Conservation (phyloP, 1,140 invertebrate species). For the Diachasmimorpha longicaudata region DNA sequence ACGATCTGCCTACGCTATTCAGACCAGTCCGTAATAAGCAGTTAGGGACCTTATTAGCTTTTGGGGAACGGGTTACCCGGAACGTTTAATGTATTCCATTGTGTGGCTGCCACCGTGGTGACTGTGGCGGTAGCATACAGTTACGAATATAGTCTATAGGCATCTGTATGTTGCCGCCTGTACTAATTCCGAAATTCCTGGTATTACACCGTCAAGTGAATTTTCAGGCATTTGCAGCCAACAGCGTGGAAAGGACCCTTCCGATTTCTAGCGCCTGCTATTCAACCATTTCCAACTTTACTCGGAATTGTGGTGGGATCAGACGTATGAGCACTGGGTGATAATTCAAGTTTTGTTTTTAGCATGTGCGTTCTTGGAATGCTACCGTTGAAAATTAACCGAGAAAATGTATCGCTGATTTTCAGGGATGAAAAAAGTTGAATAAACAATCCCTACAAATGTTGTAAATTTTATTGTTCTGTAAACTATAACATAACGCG, state of each 20-base stretch:
- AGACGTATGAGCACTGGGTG: background rate
- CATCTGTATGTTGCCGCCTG: background rate
- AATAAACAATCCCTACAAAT: no score
- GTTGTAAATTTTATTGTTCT: no score
- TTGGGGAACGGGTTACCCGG: constrained; percentile 33
- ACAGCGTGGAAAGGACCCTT: constrained; percentile 24
- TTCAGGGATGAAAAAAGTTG: no score
- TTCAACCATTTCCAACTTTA: constrained; percentile 16
- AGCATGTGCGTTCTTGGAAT: no score
- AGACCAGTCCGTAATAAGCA: constrained; percentile 43
- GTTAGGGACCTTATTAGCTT: constrained; percentile 53
- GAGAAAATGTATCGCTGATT: no score
- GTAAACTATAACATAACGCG: no score
- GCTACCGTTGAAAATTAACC: no score
- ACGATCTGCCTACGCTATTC: constrained; percentile 35
- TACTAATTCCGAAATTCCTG: constrained; percentile 50
- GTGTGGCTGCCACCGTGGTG: constrained; percentile 38
- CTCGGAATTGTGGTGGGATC: background rate
- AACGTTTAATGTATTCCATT: constrained; percentile 53
- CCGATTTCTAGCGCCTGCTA: constrained; percentile 20
- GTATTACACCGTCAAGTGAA: constrained; percentile 50
- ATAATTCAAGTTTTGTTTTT: background rate
- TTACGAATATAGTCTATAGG: background rate
- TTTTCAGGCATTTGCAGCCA: constrained; percentile 43
- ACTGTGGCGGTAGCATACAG: background rate